Base-by-base conservation (phyloP, 2,113 vertebrate species). In the Lampris megalopsis region DNA sequence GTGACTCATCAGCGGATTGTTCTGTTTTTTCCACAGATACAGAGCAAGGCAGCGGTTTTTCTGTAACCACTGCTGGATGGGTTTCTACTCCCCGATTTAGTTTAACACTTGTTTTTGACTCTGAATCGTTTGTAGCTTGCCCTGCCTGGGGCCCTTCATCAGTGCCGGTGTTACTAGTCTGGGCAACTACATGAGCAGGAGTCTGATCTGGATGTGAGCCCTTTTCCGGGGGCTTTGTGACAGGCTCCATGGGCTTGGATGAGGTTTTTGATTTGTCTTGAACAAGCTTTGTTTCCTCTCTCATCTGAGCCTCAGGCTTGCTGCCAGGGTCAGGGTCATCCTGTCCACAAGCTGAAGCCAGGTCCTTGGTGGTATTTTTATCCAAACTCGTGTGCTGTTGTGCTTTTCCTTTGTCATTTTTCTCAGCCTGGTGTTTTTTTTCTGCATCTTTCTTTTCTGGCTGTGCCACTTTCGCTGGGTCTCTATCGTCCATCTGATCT, bases 1-100 rank as follows among this genome's bases (percentile, higher is more conserved):
- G 79, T 91, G 91, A 90, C 71, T 91, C 88, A 91, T 86, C 63
- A 0, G 6, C 24, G 49, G 75, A 64, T 60, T 77, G 83, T 47
- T 83, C 67, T 0, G 35, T 62, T 86, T 88, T 91, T 89, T 84
- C 87, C 88, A 81, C 61, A 37, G 75, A 65, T 38, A 53, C 80
- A 87, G 77, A 85, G 50, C 67, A 50, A 81, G 50, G 40, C 72
- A 77, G 79, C n/a, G 71, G 68, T 42, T 81, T 53, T 41, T 53
- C 73, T 70, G 47, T 50, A 50, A 3, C 69, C 40, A 56, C 68
- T 45, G 36, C 75, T 11, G 70, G 47, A 53, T 74, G 53, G 9
- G 36, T 47, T 36, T 81, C 9, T 69, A 40, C 73, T 87, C 50
- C 84, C 48, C 52, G 35, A 24, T 63, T 72, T 81, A 82, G 73